phyloP scores from a whole-genome alignment of 2,113 vertebrate species.

The Bagarius yarrelli region DNA sequence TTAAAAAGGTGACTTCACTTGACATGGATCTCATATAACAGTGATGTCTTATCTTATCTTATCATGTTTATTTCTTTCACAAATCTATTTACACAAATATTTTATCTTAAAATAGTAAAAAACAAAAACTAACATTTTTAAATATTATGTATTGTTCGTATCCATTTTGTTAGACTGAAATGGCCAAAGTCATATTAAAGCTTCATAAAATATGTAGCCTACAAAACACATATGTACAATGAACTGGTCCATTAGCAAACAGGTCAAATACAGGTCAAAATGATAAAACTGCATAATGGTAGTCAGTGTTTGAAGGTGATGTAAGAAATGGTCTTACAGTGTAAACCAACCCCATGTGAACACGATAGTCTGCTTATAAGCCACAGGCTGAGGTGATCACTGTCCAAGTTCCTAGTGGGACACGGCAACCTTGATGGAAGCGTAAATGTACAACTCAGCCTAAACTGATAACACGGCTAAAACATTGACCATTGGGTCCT shows the following conservation, averaged over 20 bases:
- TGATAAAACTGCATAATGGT: background rate
- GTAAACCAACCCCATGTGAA: slow-evolving; percentile 8
- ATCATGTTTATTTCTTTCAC: background rate
- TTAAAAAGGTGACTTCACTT: too few relatives aligned
- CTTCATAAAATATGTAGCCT: background rate
- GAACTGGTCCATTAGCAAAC: background rate
- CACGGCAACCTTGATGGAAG: slow-evolving; percentile 16
- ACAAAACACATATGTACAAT: background rate
- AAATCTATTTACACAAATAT: background rate
- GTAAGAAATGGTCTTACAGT: background rate
- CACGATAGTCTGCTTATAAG: slow-evolving; percentile 14
- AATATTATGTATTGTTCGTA: too few relatives aligned
- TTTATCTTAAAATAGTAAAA: background rate
- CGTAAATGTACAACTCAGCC: slow-evolving; percentile 22
- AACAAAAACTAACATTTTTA: background rate
- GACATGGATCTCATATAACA: too few relatives aligned
- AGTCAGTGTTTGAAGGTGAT: background rate
- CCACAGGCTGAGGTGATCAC: background rate
- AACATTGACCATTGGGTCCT: slow-evolving; percentile 35
- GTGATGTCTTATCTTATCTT: background rate
- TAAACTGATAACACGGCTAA: slow-evolving; percentile 42
- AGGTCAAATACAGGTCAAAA: background rate
- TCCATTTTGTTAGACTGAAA: too few relatives aligned
- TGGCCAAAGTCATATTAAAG: background rate
- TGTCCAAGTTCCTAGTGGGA: background rate